These are phyloP conservation scores for Engystomops pustulosus DNA, from an alignment of 2,113 vertebrate genomes.

Conservation along the genomic window DNA sequence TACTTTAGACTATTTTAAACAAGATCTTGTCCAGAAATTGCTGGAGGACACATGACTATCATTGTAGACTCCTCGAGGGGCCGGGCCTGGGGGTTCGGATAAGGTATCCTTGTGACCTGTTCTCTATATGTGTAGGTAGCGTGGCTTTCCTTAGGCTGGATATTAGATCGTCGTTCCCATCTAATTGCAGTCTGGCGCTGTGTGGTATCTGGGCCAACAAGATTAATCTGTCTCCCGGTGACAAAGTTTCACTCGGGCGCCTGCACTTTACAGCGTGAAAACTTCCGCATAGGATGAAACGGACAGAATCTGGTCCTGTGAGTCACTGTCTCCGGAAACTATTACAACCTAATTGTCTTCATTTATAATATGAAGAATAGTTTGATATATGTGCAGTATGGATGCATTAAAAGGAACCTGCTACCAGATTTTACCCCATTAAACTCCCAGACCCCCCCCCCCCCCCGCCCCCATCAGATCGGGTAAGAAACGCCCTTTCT, in stretches of 20 bases:
- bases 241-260: neutral
- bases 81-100: neutral
- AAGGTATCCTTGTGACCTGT: neutral
- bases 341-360: neutral
- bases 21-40: neutral
- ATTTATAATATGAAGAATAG: no score
- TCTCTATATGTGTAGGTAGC: neutral
- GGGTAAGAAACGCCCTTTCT: no score
- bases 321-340: no score
- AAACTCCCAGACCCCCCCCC: no score
- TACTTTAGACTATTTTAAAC: no score
- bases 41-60: neutral
- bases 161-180: neutral
- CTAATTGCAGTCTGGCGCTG: neutral
- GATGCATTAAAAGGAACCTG: no score
- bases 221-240: conserved; percentile 24
- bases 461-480: no score
- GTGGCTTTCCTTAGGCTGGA: neutral
- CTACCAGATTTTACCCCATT: no score
- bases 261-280: neutral
- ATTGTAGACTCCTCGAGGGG: neutral
- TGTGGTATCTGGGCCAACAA: conserved; percentile 27
- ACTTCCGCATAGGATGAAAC: neutral
- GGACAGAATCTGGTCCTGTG: neutral
- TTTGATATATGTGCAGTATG: no score